Percentiles rank a stretch among this genome's conserved stretches.
These are phyloP conservation scores for Lagria hirta DNA, from an alignment of 2,888 invertebrate genomes.

Conservation along the genomic window DNA sequence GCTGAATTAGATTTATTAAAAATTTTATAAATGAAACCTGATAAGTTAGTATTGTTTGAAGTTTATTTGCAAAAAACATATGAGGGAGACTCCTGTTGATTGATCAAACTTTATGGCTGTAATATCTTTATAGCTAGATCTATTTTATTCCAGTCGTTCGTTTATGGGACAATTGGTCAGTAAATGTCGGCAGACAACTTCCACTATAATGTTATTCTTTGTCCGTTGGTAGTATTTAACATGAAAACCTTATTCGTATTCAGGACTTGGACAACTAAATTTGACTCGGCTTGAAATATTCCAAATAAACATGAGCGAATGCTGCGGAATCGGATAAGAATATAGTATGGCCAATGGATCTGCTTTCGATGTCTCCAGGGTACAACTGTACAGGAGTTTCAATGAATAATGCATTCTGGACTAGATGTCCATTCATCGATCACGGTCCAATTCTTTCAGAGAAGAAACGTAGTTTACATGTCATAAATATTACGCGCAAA, in stretches of 20 bases:
- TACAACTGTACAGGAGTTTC: constrained; percentile 27
- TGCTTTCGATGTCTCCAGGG: constrained; percentile 31
- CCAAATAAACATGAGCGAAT: constrained; percentile 43
- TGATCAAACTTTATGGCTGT: no score
- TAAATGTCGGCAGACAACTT: constrained; percentile 2
- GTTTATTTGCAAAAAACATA: no score
- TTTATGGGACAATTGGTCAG: constrained; percentile 5
- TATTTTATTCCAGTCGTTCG: no score
- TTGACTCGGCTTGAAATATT: constrained; percentile 39
- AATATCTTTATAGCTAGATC: no score
- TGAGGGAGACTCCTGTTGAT: no score
- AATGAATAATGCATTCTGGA: constrained; percentile 47
- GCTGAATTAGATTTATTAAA: no score
- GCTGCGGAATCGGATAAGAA: constrained; percentile 40
- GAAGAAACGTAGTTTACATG: constrained; percentile 48
- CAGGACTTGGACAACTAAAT: constrained; percentile 36
- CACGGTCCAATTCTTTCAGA: constrained; percentile 44
- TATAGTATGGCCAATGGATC: constrained; percentile 37
- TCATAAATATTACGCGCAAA: constrained; percentile 43
- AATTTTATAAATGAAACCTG: no score
- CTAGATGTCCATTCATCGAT: constrained; percentile 48
- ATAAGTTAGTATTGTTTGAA: no score
- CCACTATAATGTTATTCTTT: constrained; percentile 12
- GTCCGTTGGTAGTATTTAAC: constrained; percentile 28
- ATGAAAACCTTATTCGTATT: constrained; percentile 41